Base-by-base conservation (phyloP, 2,888 invertebrate species). In the Neoitamus cyanurus region DNA sequence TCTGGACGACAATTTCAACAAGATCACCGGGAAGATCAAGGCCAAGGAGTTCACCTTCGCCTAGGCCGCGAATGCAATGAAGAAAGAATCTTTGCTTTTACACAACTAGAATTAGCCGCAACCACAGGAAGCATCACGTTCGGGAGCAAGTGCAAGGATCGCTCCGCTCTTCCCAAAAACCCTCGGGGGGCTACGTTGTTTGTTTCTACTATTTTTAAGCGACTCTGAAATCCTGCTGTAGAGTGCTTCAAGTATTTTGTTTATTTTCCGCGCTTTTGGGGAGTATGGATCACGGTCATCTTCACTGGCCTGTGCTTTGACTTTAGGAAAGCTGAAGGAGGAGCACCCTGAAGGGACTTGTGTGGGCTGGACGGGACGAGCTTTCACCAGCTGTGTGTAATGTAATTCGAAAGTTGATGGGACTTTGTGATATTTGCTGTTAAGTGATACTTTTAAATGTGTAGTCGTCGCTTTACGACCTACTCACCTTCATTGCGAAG, bases 1-100 rank as follows among this genome's bases (percentile, higher is more conserved):
- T 7, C 88, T 89, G 84, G 91, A 91, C 86, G 90, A 90, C 73
- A 91, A 90, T 86, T 90, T 89, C 86, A 90, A 89, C 86, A 88
- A 84, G 75, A 84, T 84, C 28, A 75, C 82, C 6, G 82, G 82
- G 3, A 82, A 82, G 34, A 82, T 82, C 28, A 82, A 82, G 36
- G 34, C 82, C 25, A 82, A 82, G 36, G 82, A 82, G 25, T 82
- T 69, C 69, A 82, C 69, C 13, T 82, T 36, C 31, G 82, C 82
- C 34, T 82, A 82, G 28, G 30, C 28, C 7, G 36, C 11, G 25
- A 15, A 11, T 28, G 28, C 15, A 4, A 73, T 25, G 42, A 25
- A 37, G 34, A 20, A 5, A 68, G 34, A 77, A 77, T 77, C 77
- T 77, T n/a, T 78, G 58, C 46, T 78, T 78, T 70, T 70, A 70